Evolutionary conservation across 2,797 vertebrate species (phyloP).

Genomic region (Hyperoplus lanceolatus): DNA sequence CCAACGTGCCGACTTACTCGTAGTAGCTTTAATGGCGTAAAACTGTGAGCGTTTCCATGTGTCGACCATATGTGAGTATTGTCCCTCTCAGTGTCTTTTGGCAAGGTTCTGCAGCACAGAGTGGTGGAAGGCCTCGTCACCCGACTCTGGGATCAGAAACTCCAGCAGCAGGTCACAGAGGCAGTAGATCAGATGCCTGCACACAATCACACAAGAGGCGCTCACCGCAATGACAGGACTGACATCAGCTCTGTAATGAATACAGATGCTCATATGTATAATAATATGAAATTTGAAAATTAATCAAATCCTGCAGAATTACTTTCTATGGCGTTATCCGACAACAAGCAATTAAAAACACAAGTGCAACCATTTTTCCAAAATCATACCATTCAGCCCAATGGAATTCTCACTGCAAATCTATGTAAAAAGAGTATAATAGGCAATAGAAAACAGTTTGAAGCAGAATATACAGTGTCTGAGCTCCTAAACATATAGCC

Average conservation of each 20-base stretch:
- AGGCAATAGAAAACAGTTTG: background rate
- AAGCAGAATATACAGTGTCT: slow-evolving; percentile 3
- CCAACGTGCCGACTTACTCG: too few species aligned
- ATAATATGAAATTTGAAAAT: background rate
- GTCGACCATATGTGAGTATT: slow-evolving; percentile 54
- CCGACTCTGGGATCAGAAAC: slow-evolving; percentile 88
- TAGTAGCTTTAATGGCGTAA: background rate
- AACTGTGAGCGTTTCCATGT: background rate
- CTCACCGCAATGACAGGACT: background rate
- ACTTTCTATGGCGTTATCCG: background rate
- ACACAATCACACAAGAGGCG: slow-evolving; percentile 30
- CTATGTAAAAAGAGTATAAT: background rate
- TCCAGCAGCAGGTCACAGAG: slow-evolving; percentile 93
- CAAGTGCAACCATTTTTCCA: too few species aligned
- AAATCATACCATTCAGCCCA: too few species aligned
- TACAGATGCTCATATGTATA: background rate
- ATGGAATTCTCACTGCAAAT: background rate
- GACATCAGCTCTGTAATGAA: background rate
- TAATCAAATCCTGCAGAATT: background rate
- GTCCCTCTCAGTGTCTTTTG: slow-evolving; percentile 70
- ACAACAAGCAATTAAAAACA: too few species aligned
- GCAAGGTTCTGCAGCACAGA: slow-evolving; percentile 77
- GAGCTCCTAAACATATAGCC: background rate
- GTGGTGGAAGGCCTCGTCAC: slow-evolving; percentile 80
- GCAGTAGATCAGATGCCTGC: slow-evolving; percentile 93